Base-by-base conservation (phyloP, 2,113 vertebrate genomes). In the Malaclemys terrapin region DNA sequence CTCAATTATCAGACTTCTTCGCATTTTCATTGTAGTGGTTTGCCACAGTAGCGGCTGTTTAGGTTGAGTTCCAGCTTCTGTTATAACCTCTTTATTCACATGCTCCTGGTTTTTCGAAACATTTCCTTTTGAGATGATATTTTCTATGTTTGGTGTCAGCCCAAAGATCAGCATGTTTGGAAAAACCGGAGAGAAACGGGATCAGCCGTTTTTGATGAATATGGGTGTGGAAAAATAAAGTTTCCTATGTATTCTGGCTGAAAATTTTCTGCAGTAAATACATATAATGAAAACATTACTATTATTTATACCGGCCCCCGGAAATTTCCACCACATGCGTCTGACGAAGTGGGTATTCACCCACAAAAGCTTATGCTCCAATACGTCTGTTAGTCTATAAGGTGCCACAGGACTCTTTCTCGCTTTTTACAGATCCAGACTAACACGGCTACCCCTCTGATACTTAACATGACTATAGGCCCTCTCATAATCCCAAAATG, bases 201-300 rank as follows among this genome's bases (percentile, higher is more conserved):
- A 22, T 72, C 89, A 90, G 86, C 80, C 93, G 91, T 38, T 95
- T 95, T 93, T 88, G 24, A 6, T 93, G 59, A 92, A 8, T 20
- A 29, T 56, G 8, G 56, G 31, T 93, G 85, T 85, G 57, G 6
- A 89, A 90, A 93, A 81, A 56, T 62, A 24, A 88, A 1, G 82
- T 93, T 93, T 91, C 29, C 69, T 56, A 49, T 75, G 85, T 0
- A 2, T 65, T 80, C 5, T 92, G 10, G 29, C 72, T 94, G 83
- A n/a, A 80, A 92, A 80, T 54, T 82, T 84, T 84, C 53, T 91
- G 80, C 50, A 4, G 31, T 47, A 25, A 52, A 25, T 59, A 45
- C 29, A 17, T 42, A 45, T 42, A 45, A 38, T 93, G 85, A 50
- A 93, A 14, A 22, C 84, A 27, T 42, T 38, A 47, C 38, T 49